Evolutionary conservation across 2,888 invertebrate species (phyloP).

Genomic region (Drosophila helvetica): DNA sequence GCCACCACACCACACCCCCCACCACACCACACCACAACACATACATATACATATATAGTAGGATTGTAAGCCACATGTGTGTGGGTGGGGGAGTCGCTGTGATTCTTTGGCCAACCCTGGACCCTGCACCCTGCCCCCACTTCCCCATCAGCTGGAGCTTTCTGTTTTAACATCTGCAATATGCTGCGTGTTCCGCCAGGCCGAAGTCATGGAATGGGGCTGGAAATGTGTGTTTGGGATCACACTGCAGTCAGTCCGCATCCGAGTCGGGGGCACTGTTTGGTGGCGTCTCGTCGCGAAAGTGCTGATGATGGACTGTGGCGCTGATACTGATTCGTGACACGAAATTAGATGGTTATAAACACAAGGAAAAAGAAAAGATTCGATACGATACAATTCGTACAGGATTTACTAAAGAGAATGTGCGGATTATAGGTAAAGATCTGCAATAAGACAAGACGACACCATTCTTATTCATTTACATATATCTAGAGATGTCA

Average conservation of each 20-base stretch:
- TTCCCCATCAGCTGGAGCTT: constrained; percentile 29
- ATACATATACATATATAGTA: constrained; percentile 9
- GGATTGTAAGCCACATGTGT: constrained; percentile 32
- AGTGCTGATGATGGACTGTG: neutral
- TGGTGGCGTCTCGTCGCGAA: neutral
- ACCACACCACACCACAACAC: constrained; percentile 24
- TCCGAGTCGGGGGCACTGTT: neutral
- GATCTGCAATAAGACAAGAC: too few species aligned
- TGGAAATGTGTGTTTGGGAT: constrained; percentile 42
- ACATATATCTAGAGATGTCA: too few species aligned
- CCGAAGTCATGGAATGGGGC: constrained; percentile 29
- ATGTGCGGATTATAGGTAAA: too few species aligned
- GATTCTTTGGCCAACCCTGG: constrained; percentile 53
- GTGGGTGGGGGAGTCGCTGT: constrained; percentile 49
- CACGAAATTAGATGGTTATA: neutral
- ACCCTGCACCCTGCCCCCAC: neutral
- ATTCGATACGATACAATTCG: too few species aligned
- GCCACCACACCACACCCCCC: constrained; percentile 42
- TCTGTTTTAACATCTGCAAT: constrained; percentile 76
- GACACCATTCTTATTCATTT: too few species aligned
- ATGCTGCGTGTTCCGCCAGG: constrained; percentile 60
- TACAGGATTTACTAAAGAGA: too few species aligned
- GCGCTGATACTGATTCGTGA: neutral
- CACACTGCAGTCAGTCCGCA: constrained; percentile 43
- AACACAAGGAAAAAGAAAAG: too few species aligned